A percentile compares a stretch with the other conserved stretches of the same genome.
Evolutionary conservation across 2,113 vertebrate genomes (phyloP).

Genomic region (Nannobrachium achirus): DNA sequence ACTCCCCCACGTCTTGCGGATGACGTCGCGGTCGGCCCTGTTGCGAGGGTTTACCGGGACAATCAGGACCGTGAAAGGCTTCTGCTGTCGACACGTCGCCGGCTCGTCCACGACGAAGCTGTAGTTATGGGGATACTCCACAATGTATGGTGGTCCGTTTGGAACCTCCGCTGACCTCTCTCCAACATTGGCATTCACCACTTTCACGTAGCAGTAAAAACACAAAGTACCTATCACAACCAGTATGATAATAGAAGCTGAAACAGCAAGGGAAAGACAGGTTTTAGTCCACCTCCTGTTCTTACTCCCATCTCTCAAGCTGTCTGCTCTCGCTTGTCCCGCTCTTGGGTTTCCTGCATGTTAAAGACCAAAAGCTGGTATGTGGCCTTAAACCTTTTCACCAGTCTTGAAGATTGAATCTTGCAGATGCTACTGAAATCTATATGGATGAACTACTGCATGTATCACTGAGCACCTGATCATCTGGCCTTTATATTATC

Average conservation of each 20-base stretch:
- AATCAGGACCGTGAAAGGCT: constrained; percentile 72
- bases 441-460: too few relatives aligned
- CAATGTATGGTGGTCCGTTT: constrained; percentile 13
- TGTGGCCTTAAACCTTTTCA: too few relatives aligned
- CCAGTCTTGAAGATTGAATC: too few relatives aligned
- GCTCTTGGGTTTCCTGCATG: too few relatives aligned
- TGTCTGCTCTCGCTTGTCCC: neutral
- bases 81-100: constrained; percentile 27
- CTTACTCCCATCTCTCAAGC: too few relatives aligned
- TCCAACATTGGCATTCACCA: too few relatives aligned
- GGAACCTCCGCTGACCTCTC: neutral
- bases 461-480: too few relatives aligned
- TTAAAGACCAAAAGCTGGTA: too few relatives aligned
- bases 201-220: constrained; percentile 15
- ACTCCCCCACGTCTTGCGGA: constrained; percentile 68
- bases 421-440: too few relatives aligned
- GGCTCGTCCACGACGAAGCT: constrained; percentile 62
- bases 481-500: too few relatives aligned
- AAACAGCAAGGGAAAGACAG: too few relatives aligned
- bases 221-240: neutral
- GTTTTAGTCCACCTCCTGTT: too few relatives aligned
- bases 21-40: accelerated
- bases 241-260: constrained; percentile 5
- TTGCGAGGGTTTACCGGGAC: constrained; percentile 44
- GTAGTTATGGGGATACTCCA: constrained; percentile 53